These are phyloP conservation scores for Xiphorhynchus erythropygius DNA, from an alignment of 2,797 vertebrate species.

Conservation along the genomic window DNA sequence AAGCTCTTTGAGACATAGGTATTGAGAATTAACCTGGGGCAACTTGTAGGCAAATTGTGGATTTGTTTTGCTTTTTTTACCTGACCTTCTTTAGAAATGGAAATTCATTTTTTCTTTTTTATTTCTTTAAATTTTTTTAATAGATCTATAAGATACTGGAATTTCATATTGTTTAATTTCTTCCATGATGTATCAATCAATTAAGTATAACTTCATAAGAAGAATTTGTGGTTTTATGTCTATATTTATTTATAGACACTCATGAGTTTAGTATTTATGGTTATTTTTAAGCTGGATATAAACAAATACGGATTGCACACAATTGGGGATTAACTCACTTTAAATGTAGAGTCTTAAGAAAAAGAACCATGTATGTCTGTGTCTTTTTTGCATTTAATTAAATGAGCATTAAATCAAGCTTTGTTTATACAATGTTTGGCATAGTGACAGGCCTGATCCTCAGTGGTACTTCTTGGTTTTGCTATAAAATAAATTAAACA, in stretches of 20 bases:
- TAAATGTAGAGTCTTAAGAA: background rate
- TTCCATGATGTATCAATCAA: background rate
- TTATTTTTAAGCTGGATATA: background rate
- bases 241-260: background rate
- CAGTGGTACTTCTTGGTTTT: background rate
- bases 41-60: background rate
- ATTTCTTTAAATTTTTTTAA: background rate
- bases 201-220: background rate
- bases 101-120: background rate
- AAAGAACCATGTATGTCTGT: background rate
- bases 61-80: background rate
- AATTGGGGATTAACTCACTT: background rate
- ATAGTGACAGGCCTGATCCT: slow-evolving; percentile 14
- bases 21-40: background rate
- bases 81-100: background rate
- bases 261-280: background rate
- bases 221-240: background rate
- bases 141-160: background rate
- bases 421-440: slow-evolving; percentile 11
- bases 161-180: slow-evolving; percentile 9
- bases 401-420: background rate
- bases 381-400: background rate
- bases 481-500: background rate
- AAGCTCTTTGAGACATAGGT: background rate
- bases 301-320: background rate